Evolutionary conservation across 1,140 invertebrate species (phyloP), one percentile per base, ranked within the genome.

Genomic region (Centruroides sculpturatus): DNA sequence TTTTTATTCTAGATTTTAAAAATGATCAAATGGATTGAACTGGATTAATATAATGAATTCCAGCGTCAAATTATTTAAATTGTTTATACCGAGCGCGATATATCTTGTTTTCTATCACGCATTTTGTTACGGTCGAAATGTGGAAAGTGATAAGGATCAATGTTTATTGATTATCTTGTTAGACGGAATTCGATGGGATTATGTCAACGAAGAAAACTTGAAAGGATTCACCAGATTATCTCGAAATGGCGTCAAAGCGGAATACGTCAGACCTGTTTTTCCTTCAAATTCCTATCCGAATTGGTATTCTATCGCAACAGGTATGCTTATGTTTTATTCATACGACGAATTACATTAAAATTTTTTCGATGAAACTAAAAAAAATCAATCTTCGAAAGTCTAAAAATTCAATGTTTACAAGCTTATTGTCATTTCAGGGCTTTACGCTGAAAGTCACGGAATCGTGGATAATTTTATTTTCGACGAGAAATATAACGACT

Each of bases 281-380:
- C 72, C 72, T 1, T 66, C 69, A 1, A 53, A 68, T 8, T 72
- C 70, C n/a, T 71, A 70, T 60, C 72, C 72, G 3, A 73, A 73
- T 63, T 72, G 71, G 62, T 70, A 72, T 55, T 65, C 69, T 5
- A 56, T 73, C 6, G 67, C 70, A 60, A 73, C 72, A 62, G 72
- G 72, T 72, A 62, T 63, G 66, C 47, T 49, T 62, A 50, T 41
- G 8, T 41, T 41, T 41, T 41, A 41, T 41, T 41, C 23, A 23
- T 23, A 23, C 23, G 23, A 23, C 23, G 23, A 23, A 23, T 23
- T 23, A 23, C 23, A 23, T 23, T 23, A 23, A 23, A 23, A 23
- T 23, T 23, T 23, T 23, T 23, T 1, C 23, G 23, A 23, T 41
- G 0, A 41, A 41, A 41, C 8, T 41, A 41, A 6, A 41, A 41